Conservation (phyloP, 2,888 invertebrate genomes). For the Steromphala cineraria region DNA sequence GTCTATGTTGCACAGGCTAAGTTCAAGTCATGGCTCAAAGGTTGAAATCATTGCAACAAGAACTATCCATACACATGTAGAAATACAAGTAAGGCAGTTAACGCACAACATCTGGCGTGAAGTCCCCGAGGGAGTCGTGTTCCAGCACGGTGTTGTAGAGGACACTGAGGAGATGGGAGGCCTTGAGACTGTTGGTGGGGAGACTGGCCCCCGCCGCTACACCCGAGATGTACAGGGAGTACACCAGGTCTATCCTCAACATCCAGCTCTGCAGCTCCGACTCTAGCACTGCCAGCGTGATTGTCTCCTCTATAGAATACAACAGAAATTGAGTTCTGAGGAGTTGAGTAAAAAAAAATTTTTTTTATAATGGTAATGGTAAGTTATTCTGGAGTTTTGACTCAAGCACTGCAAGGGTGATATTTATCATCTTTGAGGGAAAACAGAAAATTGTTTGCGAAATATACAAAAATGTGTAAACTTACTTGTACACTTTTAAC, state of each 20-base stretch:
- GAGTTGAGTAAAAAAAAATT: too few relatives aligned
- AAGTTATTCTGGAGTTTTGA: too few relatives aligned
- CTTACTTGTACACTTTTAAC: too few relatives aligned
- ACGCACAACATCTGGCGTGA: conserved; percentile 39
- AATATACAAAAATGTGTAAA: too few relatives aligned
- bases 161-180: conserved; percentile 58
- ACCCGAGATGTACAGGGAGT: conserved; percentile 49
- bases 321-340: neutral
- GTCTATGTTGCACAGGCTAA: too few relatives aligned
- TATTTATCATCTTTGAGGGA: too few relatives aligned
- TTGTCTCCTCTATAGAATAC: conserved; percentile 51
- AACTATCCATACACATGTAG: too few relatives aligned
- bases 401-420: too few relatives aligned
- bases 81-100: neutral
- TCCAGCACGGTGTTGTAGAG: conserved; percentile 61
- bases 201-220: conserved; percentile 41
- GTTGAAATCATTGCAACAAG: too few relatives aligned
- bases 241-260: conserved; percentile 41
- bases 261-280: conserved; percentile 49
- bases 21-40: too few relatives aligned
- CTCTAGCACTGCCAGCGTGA: conserved; percentile 50
- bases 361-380: too few relatives aligned
- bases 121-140: conserved; percentile 46
- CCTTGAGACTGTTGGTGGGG: conserved; percentile 50
- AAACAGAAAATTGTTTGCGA: too few relatives aligned